A percentile compares a stretch with the other conserved stretches of the same genome.
Evolutionary conservation across 2,888 invertebrate species (phyloP).

Genomic region (Salpingus planirostris): DNA sequence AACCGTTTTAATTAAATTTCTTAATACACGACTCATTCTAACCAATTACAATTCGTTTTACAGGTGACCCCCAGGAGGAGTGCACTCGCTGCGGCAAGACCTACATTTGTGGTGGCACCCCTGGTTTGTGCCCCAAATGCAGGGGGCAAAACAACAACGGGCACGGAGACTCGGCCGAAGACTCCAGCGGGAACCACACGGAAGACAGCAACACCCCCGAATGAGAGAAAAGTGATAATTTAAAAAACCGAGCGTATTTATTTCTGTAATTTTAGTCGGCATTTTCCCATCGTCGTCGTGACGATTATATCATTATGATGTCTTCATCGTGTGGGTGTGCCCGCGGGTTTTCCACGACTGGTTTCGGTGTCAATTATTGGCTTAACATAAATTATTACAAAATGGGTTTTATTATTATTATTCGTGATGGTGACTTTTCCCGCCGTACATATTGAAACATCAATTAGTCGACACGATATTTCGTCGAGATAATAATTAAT

Average conservation of each 20-base stretch:
- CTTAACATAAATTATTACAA: constrained; percentile 12
- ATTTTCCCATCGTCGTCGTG: no score
- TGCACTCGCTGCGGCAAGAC: constrained; percentile 51
- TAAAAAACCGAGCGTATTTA: no score
- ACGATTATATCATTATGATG: no score
- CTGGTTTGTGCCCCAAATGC: constrained; percentile 27
- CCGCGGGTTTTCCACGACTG: no score
- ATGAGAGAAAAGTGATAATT: constrained; percentile 9
- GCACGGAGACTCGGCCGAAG: constrained; percentile 28
- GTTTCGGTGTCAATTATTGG: constrained; percentile 4
- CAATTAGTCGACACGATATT: constrained; percentile 27
- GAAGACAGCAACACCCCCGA: constrained; percentile 30
- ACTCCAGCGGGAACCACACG: constrained; percentile 33
- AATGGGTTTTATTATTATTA: constrained; percentile 4
- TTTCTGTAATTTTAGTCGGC: no score
- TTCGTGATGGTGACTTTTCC: constrained; percentile 6
- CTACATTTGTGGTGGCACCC: constrained; percentile 34
- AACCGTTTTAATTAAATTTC: no score
- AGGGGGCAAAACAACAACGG: constrained; percentile 18
- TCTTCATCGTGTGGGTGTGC: no score
- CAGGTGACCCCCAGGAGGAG: constrained; percentile 53
- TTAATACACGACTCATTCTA: no score
- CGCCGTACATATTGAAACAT: constrained; percentile 7
- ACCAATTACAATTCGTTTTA: no score
- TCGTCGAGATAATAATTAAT: constrained; percentile 20